Evolutionary conservation across 2,113 vertebrate genomes (phyloP).

Genomic region (Pachycephala philippinensis): DNA sequence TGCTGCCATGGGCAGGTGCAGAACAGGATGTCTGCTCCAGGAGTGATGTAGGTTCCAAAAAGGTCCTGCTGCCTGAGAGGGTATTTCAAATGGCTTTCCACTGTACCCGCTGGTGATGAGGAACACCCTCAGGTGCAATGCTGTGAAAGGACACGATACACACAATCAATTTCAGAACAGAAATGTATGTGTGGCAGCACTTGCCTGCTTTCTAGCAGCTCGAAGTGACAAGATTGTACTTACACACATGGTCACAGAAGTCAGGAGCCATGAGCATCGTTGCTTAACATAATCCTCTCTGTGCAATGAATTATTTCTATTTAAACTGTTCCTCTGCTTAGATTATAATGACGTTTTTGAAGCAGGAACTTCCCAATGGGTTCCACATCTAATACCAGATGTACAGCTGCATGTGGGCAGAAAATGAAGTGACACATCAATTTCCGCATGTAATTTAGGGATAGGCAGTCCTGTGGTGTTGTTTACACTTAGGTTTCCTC

Average conservation of each 20-base stretch:
- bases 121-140: not conserved
- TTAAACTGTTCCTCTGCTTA: not conserved
- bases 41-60: not conserved
- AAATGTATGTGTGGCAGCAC: not conserved
- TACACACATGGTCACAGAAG: not conserved
- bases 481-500: not conserved
- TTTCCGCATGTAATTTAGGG: not conserved
- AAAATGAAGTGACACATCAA: not conserved
- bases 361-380: not conserved
- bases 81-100: not conserved
- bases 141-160: not conserved
- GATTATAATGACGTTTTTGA: not conserved
- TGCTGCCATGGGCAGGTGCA: not conserved
- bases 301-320: not conserved
- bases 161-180: not conserved
- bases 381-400: not conserved
- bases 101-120: not conserved
- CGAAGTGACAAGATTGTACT: not conserved
- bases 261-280: not conserved
- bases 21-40: not conserved
- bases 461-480: not conserved
- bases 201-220: not conserved
- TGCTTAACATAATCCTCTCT: not conserved
- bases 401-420: not conserved
- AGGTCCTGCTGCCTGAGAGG: not conserved